A percentile compares a stretch with the other conserved stretches of the same genome.
These are phyloP conservation scores for Cladorhizidae sp. DNA, from an alignment of 37 sponge, comb jelly and placozoan genomes.

Conservation along the genomic window DNA sequence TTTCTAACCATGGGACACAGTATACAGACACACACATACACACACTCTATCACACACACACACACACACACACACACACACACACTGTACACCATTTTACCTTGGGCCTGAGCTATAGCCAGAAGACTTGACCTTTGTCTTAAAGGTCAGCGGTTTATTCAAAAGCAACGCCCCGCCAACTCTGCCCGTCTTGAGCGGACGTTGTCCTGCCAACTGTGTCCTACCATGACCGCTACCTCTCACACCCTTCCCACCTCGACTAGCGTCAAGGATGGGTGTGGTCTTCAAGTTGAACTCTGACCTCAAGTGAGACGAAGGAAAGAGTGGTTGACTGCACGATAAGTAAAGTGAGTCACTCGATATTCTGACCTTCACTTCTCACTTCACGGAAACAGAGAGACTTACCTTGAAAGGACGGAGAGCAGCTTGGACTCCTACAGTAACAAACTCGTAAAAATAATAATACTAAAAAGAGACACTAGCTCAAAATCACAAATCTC, in stretches of 20 bases:
- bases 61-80: too few species aligned
- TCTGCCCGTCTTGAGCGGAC: neutral
- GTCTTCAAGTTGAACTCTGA: slow-evolving; percentile 51
- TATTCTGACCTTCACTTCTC: neutral
- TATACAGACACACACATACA: too few species aligned
- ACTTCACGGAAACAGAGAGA: neutral
- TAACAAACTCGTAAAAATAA: too few species aligned
- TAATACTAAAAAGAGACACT: too few species aligned
- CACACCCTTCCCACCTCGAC: neutral
- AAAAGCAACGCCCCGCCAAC: neutral
- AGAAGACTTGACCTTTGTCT: slow-evolving; percentile 84
- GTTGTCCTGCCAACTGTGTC: neutral
- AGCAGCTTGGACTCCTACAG: neutral
- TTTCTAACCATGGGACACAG: too few species aligned
- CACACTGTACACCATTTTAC: slow-evolving; percentile 20
- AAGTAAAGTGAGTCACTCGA: neutral
- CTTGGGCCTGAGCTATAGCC: slow-evolving; percentile 80
- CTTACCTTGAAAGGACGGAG: slow-evolving; percentile 45
- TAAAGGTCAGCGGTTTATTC: slow-evolving; percentile 87
- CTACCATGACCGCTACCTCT: neutral
- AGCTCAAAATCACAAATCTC: too few species aligned
- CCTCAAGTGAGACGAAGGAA: slow-evolving; percentile 47
- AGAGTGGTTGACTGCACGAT: slow-evolving; percentile 58
- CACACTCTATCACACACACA: too few species aligned
- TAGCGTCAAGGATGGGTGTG: neutral